Base-by-base conservation (phyloP, 2,888 invertebrate genomes). In the Archips xylosteana region DNA sequence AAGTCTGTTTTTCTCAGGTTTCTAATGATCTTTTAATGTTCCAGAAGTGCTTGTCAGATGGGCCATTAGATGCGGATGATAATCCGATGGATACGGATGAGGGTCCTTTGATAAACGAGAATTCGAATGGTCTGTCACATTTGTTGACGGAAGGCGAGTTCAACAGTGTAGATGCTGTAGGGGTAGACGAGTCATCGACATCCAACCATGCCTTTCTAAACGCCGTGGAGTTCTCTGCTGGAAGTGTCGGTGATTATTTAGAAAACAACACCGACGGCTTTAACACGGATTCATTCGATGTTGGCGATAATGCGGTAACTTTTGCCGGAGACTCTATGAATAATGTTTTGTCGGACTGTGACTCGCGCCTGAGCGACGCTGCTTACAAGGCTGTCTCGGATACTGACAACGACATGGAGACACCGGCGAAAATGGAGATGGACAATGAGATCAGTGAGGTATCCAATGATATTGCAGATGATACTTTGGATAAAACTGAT, bases 201-300 rank as follows among this genome's bases (percentile, higher is more conserved):
- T 94, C 94, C 3, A 92, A 94, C 78, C 94, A 92, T 82, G 92
- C 89, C 78, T 94, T 94, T 78, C 85, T 94, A 73, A 92, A 92
- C 84, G 92, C 94, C 54, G 92, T 91, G 60, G 94, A 94, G 79
- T 82, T 94, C 76, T 94, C 94, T n/a, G 85, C 91, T 62, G 90
- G 90, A 76, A 94, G 94, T 81, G 94, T 92, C 67, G 92, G 92
- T 45, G 94, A 94, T 82, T 93, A 94, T 78, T 84, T 94, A 75
- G 93, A 92, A 75, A 91, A 89, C 80, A 91, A 93, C 78, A 83
- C 90, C 1, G 86, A 84, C 39, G 86, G 87, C 47, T 94, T 92
- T 79, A 90, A 90, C 78, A 81, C 89, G 4, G 87, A 89, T 76
- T 85, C 90, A 36, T 94, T 94, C 76, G 94, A 93, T 81, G 92